phyloP scores from a whole-genome alignment of 2,888 invertebrate genomes.

The Nomada fucata region DNA sequence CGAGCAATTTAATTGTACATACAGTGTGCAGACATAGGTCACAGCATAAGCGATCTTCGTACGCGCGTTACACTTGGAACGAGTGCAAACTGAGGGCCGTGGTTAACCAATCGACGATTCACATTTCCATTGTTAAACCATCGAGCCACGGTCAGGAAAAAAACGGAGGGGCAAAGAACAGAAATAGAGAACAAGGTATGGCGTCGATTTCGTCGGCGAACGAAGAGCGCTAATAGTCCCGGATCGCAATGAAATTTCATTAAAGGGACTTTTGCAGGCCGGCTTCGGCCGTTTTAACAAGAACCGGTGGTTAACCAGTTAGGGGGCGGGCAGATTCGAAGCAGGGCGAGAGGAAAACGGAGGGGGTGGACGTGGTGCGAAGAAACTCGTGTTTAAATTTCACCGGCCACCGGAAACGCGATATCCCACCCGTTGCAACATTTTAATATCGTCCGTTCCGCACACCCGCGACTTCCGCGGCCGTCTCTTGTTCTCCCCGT shows the following conservation, averaged over 20 bases:
- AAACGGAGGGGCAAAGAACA: neutral
- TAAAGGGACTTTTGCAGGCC: conserved; percentile 17
- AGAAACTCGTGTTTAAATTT: conserved; percentile 48
- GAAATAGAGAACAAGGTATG: neutral
- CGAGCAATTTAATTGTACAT: neutral
- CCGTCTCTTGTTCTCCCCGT: neutral
- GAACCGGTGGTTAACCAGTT: conserved; percentile 42
- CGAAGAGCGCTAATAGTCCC: neutral
- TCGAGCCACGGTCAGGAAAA: neutral
- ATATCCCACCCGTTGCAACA: neutral
- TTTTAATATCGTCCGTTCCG: conserved; percentile 36
- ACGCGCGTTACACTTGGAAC: no score
- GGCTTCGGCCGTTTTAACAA: conserved; percentile 20
- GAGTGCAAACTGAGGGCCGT: neutral
- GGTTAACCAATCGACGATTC: conserved; percentile 22
- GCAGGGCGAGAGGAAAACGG: neutral
- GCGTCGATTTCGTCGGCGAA: conserved; percentile 21
- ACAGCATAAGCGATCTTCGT: no score
- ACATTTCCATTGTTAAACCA: conserved; percentile 12
- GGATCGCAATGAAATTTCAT: conserved; percentile 49
- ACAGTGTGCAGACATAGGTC: no score
- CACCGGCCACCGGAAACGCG: conserved; percentile 44
- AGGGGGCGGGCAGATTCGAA: conserved; percentile 19
- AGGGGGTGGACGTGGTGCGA: conserved; percentile 12
- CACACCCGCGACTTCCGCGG: conserved; percentile 20